phyloP scores from a whole-genome alignment of 2,113 vertebrate species.

The Gymnorhina tibicen region DNA sequence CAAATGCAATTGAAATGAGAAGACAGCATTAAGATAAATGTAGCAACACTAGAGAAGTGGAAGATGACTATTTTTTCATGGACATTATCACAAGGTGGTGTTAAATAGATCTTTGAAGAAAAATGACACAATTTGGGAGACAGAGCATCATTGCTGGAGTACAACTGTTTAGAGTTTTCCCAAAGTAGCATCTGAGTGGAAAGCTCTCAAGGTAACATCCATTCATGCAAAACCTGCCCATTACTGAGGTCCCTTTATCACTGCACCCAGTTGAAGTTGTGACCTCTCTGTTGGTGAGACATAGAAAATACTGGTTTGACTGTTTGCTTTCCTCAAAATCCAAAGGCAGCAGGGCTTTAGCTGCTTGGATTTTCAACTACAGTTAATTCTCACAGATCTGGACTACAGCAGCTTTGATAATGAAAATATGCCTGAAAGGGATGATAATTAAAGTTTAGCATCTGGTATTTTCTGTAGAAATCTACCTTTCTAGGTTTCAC shows the following conservation, averaged over 20 bases:
- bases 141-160: neutral
- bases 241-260: neutral
- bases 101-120: neutral
- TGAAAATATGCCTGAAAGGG: neutral
- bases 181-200: neutral
- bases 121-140: neutral
- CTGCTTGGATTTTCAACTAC: neutral
- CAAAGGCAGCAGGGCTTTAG: neutral
- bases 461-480: neutral
- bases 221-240: neutral
- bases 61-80: neutral
- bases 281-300: neutral
- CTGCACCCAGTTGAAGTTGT: neutral
- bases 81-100: neutral
- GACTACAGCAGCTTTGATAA: neutral
- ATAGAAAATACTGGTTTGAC: neutral
- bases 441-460: neutral
- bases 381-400: neutral
- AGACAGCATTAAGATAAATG: neutral
- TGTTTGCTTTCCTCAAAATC: neutral
- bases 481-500: neutral
- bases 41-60: neutral
- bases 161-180: neutral
- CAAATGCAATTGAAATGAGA: neutral
- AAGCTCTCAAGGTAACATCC: neutral